Conservation (phyloP, 2,888 invertebrate species). For the Acronicta leporina region DNA sequence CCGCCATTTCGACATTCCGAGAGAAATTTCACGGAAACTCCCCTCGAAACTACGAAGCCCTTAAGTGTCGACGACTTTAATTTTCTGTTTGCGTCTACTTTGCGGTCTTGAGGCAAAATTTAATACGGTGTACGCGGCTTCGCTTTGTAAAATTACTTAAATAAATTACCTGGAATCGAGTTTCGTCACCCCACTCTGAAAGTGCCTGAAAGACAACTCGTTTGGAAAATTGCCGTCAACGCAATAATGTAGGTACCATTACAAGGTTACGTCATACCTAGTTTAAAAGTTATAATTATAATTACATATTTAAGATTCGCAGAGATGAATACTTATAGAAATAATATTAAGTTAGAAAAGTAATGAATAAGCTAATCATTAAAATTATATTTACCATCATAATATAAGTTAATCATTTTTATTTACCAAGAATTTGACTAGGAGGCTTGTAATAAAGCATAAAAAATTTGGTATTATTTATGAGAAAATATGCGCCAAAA, state of each 20-base stretch:
- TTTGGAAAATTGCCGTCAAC: slow-evolving; percentile 72
- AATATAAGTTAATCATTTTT: no score
- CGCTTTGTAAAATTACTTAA: slow-evolving; percentile 84
- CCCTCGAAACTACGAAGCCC: slow-evolving; percentile 86
- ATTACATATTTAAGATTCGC: no score
- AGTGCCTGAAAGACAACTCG: slow-evolving; percentile 59
- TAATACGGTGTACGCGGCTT: slow-evolving; percentile 82
- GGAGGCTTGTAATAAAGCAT: no score
- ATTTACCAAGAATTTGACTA: no score
- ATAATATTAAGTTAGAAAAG: no score
- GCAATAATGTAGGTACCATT: slow-evolving; percentile 54
- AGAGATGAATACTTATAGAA: no score
- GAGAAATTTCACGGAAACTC: slow-evolving; percentile 86
- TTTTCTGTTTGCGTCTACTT: slow-evolving; percentile 88
- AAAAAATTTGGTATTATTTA: no score
- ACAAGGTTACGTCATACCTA: slow-evolving; percentile 28
- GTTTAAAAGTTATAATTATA: slow-evolving; percentile 68
- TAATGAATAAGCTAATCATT: no score
- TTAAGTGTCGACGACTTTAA: slow-evolving; percentile 88
- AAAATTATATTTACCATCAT: no score
- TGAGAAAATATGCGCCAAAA: slow-evolving; percentile 49
- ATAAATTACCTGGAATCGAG: slow-evolving; percentile 83
- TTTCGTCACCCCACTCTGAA: slow-evolving; percentile 70
- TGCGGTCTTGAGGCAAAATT: slow-evolving; percentile 86
- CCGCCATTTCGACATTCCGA: slow-evolving; percentile 88